Conservation (phyloP, 2,113 vertebrate species). For the Cromileptes altivelis region DNA sequence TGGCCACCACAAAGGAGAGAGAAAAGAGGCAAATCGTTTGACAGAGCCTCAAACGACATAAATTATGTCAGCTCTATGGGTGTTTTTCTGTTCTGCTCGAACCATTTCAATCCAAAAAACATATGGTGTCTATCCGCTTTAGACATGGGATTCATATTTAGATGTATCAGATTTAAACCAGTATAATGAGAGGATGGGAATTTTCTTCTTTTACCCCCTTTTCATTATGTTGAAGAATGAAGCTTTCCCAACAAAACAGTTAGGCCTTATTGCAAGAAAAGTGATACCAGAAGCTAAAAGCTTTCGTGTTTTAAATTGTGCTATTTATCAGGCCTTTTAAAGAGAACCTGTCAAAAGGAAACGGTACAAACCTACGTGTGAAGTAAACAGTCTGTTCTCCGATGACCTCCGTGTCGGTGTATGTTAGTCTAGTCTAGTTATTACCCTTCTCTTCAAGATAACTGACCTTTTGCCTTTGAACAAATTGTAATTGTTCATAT, state of each 20-base stretch:
- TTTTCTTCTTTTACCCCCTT: conserved; percentile 36
- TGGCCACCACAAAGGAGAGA: conserved; percentile 37
- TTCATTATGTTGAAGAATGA: conserved; percentile 31
- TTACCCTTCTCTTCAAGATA: not conserved
- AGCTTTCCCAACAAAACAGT: conserved; percentile 45
- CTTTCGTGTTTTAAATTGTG: conserved; percentile 18
- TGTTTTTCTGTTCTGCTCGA: conserved; percentile 78
- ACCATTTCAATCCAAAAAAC: conserved; percentile 79
- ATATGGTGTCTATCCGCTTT: conserved; percentile 78
- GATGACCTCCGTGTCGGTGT: not conserved
- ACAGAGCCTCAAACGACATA: conserved; percentile 67
- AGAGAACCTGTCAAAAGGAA: conserved; percentile 36
- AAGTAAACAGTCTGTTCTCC: conserved; percentile 21
- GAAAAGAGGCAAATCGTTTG: conserved; percentile 56
- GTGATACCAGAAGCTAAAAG: conserved; percentile 37
- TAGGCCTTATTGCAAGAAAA: conserved; percentile 44
- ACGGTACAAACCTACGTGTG: not conserved
- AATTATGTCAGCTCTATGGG: conserved; percentile 74
- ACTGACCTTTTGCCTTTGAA: not conserved
- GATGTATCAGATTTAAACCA: conserved; percentile 78
- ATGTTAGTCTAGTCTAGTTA: not conserved
- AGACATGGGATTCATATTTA: conserved; percentile 81
- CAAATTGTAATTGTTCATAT: not conserved
- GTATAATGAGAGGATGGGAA: conserved; percentile 71
- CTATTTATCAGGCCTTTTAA: conserved; percentile 29